Evolutionary conservation across 2,888 invertebrate species (phyloP).

Genomic region (Drosophila paracracens): DNA sequence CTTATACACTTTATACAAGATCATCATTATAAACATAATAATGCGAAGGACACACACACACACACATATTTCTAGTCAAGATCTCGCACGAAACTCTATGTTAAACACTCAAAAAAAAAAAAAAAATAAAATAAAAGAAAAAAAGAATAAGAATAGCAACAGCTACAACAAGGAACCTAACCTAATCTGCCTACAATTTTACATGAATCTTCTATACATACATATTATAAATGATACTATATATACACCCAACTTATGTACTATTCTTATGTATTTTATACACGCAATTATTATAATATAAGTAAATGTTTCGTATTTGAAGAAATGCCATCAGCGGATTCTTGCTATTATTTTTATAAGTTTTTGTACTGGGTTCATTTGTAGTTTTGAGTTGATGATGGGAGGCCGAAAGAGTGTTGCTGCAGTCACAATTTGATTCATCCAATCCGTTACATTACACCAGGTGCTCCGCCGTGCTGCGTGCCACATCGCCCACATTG

Average conservation of each 20-base stretch:
- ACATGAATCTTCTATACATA: conserved; percentile 57
- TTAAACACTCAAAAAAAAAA: conserved; percentile 10
- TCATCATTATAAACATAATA: conserved; percentile 22
- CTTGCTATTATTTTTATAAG: conserved; percentile 2
- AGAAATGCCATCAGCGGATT: conserved; percentile 33
- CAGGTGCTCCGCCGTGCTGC: conserved; percentile 71
- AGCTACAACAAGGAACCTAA: conserved; percentile 61
- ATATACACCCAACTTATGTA: conserved; percentile 70
- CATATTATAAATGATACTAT: conserved; percentile 51
- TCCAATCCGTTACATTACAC: conserved; percentile 39
- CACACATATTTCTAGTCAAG: conserved; percentile 70
- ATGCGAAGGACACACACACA: conserved; percentile 22
- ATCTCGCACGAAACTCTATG: conserved; percentile 55
- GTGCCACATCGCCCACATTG: conserved; percentile 75
- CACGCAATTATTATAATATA: conserved; percentile 72
- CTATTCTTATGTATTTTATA: conserved; percentile 81
- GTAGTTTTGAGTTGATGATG: neutral
- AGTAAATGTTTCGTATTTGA: conserved; percentile 76
- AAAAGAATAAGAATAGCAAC: conserved; percentile 5
- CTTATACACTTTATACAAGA: neutral
- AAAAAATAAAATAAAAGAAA: conserved; percentile 3
- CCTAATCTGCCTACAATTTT: conserved; percentile 78
- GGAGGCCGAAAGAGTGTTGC: conserved; percentile 10
- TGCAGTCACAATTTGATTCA: conserved; percentile 2
- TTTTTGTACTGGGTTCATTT: conserved; percentile 54